Evolutionary conservation across 2,888 invertebrate genomes (phyloP), one percentile per base, ranked within the genome.

Genomic region (Spisula subtruncata): DNA sequence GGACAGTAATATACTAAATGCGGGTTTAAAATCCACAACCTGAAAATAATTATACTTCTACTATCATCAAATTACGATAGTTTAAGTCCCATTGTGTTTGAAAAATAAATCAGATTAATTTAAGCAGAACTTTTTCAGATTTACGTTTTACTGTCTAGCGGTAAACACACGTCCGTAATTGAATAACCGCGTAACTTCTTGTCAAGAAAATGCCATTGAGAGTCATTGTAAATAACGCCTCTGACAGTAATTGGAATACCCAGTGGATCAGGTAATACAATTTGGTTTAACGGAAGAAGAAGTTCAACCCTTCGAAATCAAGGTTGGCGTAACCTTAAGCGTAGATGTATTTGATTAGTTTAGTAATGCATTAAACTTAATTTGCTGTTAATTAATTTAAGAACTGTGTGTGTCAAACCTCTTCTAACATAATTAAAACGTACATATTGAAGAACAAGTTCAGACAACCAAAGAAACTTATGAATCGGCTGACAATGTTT

Each of bases 341-440:
- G 10, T 0, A 8, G n/a, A 25, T 25, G 60, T 66, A 6, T 60
- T 18, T 66, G 60, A 56, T 66, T 66, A 25, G 25, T 12, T 25
- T 0, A 12, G 25, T 66, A 66, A 66, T 25, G n/a, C 25, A 12
- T 0, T 25, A 25, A 25, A 25, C 60, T 25, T 66, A 66, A n/a
- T 66, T 66, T 25, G 60, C 25, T 25, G 60, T 66, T 51, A 66
- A 66, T 66, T 25, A 56, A n/a, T 66, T 66, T n/a, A n/a, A 66
- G 0, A 25, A n/a, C n/a, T n/a, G n/a, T 25, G 6, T 66, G 25
- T 12, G 5, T 8, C 25, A 10, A 4, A 20, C n/a, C n/a, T 4
- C 60, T 25, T 66, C 60, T n/a, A 12, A 25, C 60, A 66, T 10
- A n/a, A 66, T 6, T 0, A n/a, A 66, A n/a, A n/a, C n/a, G n/a